phyloP scores from a whole-genome alignment of 2,797 vertebrate genomes.

The Delichon dasypus region DNA sequence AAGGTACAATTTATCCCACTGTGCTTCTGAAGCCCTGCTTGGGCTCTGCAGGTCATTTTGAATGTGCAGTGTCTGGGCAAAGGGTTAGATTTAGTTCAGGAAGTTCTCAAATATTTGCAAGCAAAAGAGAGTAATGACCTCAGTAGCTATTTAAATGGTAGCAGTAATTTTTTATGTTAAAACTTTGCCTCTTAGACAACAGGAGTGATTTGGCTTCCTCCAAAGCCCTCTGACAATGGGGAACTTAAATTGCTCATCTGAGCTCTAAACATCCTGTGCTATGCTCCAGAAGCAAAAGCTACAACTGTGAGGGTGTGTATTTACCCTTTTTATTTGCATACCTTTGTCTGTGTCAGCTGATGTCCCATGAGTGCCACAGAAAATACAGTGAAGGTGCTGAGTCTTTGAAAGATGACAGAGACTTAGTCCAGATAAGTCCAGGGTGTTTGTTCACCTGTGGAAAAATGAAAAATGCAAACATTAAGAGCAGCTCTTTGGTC shows the following conservation, averaged over 20 bases:
- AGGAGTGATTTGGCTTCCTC: not conserved
- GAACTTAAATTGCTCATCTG: not conserved
- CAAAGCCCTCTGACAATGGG: not conserved
- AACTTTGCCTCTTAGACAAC: not conserved
- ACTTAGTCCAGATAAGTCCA: not conserved
- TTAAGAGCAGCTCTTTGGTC: not conserved
- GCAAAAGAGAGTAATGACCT: not conserved
- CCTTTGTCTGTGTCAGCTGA: not conserved
- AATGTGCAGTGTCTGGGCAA: not conserved
- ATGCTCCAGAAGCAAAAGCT: not conserved
- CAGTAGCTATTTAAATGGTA: not conserved
- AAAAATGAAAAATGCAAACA: not conserved
- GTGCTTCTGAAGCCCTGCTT: not conserved
- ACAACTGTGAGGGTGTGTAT: not conserved
- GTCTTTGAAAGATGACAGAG: not conserved
- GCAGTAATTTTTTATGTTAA: not conserved
- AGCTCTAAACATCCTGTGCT: not conserved
- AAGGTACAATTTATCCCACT: not conserved
- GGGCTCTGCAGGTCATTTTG: not conserved
- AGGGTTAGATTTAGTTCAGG: not conserved
- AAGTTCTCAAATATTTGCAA: not conserved
- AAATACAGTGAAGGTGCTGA: not conserved
- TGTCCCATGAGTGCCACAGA: not conserved
- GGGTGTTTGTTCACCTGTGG: not conserved
- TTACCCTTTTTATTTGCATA: not conserved